Conservation (phyloP, 2,888 invertebrate genomes). For the Gisinianus flammeolus region DNA sequence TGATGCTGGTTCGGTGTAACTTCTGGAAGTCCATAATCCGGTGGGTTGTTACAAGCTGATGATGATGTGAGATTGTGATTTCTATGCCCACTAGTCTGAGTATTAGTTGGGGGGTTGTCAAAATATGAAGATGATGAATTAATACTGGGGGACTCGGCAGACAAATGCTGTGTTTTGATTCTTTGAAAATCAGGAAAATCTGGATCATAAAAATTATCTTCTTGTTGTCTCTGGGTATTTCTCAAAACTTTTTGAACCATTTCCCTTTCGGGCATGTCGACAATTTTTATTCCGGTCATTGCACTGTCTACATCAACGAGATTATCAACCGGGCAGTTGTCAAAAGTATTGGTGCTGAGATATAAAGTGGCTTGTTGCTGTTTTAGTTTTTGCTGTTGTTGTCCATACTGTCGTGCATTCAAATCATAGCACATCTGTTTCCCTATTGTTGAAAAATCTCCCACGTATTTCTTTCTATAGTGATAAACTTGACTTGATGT, state of each 20-base stretch:
- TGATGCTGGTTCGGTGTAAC: not conserved
- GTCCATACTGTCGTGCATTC: conserved; percentile 14
- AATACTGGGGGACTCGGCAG: conserved; percentile 27
- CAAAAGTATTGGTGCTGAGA: not conserved
- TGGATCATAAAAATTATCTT: conserved; percentile 38
- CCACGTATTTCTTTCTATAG: conserved; percentile 67
- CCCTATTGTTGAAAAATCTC: conserved; percentile 64
- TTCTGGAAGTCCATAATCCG: conserved; percentile 15
- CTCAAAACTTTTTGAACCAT: conserved; percentile 31
- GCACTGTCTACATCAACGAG: conserved; percentile 14
- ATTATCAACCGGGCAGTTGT: conserved; percentile 7
- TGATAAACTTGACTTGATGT: conserved; percentile 74
- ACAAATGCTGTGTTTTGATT: conserved; percentile 7
- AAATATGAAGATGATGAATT: conserved; percentile 33
- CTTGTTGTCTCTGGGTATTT: conserved; percentile 27
- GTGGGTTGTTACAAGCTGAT: not conserved
- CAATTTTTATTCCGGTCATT: not conserved
- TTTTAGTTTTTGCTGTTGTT: not conserved
- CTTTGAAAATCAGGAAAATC: conserved; percentile 5
- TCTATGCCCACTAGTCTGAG: not conserved
- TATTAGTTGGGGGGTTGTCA: not conserved
- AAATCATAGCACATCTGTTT: conserved; percentile 26
- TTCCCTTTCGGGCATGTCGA: conserved; percentile 36
- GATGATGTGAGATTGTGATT: not conserved
- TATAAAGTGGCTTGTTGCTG: conserved; percentile 7